phyloP scores from a whole-genome alignment of 2,113 vertebrate species.

The Campylomormyrus tamandua region DNA sequence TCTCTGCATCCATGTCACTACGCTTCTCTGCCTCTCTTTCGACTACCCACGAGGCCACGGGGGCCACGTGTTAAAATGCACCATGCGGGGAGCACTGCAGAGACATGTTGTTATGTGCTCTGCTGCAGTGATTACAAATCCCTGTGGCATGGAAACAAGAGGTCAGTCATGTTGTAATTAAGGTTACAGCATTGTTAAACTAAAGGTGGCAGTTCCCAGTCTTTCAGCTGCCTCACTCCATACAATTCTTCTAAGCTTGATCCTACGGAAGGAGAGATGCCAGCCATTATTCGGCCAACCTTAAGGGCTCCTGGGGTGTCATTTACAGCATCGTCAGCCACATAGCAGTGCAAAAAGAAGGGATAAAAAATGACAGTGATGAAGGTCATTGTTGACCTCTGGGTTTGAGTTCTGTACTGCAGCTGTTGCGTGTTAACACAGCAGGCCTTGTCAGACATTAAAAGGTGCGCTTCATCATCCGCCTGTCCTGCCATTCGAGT shows the following conservation, averaged over 20 bases:
- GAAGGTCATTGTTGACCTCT: conserved; percentile 59
- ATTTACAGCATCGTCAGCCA: conserved; percentile 49
- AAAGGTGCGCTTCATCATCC: conserved; percentile 42
- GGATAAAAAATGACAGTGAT: conserved; percentile 19
- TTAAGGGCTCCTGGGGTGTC: conserved; percentile 52
- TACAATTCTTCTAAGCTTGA: conserved; percentile 49
- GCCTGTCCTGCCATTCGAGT: conserved; percentile 33
- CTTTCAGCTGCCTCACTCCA: conserved; percentile 15
- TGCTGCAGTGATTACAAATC: conserved; percentile 54
- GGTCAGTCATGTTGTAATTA: conserved; percentile 57
- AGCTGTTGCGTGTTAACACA: conserved; percentile 51
- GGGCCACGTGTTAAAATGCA: conserved; percentile 3
- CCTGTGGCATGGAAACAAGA: conserved; percentile 55
- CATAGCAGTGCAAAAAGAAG: conserved; percentile 50
- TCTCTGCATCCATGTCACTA: neutral
- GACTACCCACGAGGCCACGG: neutral
- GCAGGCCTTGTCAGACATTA: conserved; percentile 50
- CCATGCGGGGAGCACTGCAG: neutral
- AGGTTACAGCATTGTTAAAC: conserved; percentile 55
- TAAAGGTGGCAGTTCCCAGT: conserved; percentile 54
- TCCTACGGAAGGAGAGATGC: conserved; percentile 53
- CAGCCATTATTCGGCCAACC: conserved; percentile 31
- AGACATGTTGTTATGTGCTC: conserved; percentile 55
- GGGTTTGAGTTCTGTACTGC: conserved; percentile 46
- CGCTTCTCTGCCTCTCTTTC: neutral